phyloP scores from a whole-genome alignment of 2,888 invertebrate species.

The Deroplatys truncata region DNA sequence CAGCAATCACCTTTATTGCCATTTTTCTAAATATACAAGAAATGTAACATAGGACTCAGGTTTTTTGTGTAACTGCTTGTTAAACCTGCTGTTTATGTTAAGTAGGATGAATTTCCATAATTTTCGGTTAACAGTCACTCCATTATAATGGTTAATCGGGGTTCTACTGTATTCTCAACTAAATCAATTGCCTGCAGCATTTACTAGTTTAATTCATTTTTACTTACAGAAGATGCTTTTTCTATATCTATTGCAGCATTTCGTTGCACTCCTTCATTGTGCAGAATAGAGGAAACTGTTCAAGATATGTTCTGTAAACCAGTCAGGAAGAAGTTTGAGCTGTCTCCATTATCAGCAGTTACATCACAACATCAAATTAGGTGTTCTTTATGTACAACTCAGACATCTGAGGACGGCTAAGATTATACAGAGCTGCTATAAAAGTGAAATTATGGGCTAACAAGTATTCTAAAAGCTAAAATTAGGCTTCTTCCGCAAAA shows the following conservation, averaged over 20 bases:
- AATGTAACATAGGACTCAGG: no score
- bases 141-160: no score
- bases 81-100: no score
- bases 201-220: neutral
- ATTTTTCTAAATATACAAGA: no score
- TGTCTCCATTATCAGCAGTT: neutral
- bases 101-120: no score
- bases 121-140: no score
- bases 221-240: neutral
- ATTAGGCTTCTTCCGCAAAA: no score
- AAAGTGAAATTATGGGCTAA: neutral
- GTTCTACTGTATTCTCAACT: neutral
- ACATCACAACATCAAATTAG: neutral
- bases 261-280: slow-evolving; percentile 22
- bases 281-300: neutral
- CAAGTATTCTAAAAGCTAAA: no score
- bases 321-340: neutral
- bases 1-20: no score
- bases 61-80: no score
- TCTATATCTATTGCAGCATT: neutral
- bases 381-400: neutral
- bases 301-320: neutral
- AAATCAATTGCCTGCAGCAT: neutral
- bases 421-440: neutral
- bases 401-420: neutral